Evolutionary conservation across 2,797 vertebrate species (phyloP).

Genomic region (Otolemur crassicaudatus): DNA sequence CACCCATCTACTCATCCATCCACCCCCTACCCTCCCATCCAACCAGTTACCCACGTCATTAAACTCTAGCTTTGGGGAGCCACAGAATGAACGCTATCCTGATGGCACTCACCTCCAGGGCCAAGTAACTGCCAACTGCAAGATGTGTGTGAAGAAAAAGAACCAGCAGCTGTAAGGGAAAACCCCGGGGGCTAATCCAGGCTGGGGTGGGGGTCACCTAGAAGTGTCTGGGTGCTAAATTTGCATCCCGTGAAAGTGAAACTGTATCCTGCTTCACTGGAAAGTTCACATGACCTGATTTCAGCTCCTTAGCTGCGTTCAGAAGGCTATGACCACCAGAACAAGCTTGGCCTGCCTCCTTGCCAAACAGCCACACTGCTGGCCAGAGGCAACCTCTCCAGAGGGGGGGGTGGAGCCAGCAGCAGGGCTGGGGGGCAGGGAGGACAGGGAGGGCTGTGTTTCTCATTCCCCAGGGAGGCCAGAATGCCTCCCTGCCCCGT

Average conservation of each 20-base stretch:
- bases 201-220: accelerated
- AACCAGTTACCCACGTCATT: neutral
- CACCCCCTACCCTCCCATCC: neutral
- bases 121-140: no score
- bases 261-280: neutral
- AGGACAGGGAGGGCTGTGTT: neutral
- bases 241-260: neutral
- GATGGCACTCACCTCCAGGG: neutral
- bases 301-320: neutral
- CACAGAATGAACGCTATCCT: neutral
- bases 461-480: neutral
- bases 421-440: neutral
- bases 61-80: neutral
- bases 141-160: neutral
- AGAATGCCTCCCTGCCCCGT: neutral
- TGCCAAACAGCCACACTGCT: neutral
- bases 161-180: neutral
- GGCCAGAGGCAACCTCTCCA: neutral
- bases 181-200: neutral
- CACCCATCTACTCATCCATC: neutral
- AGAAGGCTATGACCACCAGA: neutral
- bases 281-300: neutral
- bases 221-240: neutral
- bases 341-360: neutral
- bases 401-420: neutral